These are phyloP conservation scores for Hypomecis punctinalis DNA, from an alignment of 2,888 invertebrate species.

Conservation along the genomic window DNA sequence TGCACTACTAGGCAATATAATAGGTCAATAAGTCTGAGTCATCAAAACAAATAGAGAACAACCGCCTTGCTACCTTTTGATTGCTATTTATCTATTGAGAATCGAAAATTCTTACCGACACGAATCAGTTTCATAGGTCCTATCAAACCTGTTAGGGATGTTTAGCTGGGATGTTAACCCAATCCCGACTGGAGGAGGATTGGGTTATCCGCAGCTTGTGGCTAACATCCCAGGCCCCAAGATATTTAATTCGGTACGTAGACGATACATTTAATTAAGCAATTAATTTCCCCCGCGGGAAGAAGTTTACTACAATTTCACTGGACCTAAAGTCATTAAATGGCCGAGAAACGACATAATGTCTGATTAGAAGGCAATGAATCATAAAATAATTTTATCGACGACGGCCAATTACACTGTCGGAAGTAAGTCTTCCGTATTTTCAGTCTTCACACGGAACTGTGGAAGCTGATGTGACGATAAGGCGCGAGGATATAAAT, in stretches of 20 bases:
- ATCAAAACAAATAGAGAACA: background rate
- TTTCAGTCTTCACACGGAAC: conserved; percentile 17
- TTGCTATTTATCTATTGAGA: background rate
- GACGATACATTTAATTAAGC: no score
- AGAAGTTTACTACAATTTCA: no score
- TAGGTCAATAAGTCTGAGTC: conserved; percentile 1
- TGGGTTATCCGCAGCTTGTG: no score
- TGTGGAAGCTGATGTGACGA: background rate
- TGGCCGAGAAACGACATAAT: background rate
- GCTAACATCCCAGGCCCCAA: background rate
- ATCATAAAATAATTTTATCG: conserved; percentile 58
- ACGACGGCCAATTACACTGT: conserved; percentile 62
- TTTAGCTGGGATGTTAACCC: background rate
- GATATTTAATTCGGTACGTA: background rate
- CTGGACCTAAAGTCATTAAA: background rate
- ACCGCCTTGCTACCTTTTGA: no score
- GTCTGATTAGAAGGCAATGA: conserved; percentile 50
- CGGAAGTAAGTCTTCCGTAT: conserved; percentile 53
- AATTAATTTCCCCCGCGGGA: no score
- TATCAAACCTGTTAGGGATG: background rate
- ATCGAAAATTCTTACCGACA: no score
- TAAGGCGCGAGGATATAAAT: background rate
- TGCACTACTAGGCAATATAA: background rate
- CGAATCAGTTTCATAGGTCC: no score
- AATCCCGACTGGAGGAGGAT: no score